Evolutionary conservation across 2,888 invertebrate species (phyloP).

Genomic region (Priocnemis perturbator): DNA sequence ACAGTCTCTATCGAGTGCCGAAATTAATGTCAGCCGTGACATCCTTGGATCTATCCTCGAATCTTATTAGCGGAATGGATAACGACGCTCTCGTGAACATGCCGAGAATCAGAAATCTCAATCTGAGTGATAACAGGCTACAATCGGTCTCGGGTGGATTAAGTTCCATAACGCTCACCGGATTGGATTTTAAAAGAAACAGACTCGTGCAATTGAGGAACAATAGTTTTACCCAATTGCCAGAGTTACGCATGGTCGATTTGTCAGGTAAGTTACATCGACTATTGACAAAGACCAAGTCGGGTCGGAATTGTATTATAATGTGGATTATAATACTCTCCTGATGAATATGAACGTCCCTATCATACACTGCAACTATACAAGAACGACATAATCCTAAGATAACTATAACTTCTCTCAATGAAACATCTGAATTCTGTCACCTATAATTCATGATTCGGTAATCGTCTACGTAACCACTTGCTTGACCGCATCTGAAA

Average conservation of each 20-base stretch:
- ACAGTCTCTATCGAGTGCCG: slow-evolving; percentile 58
- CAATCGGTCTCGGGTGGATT: slow-evolving; percentile 80
- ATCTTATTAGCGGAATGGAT: slow-evolving; percentile 54
- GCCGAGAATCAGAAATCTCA: slow-evolving; percentile 79
- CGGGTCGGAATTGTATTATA: too few relatives aligned
- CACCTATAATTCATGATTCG: too few relatives aligned
- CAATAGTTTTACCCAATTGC: slow-evolving; percentile 80
- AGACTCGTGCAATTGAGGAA: slow-evolving; percentile 81
- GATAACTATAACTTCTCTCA: too few relatives aligned
- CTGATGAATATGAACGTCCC: too few relatives aligned
- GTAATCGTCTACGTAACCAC: too few relatives aligned
- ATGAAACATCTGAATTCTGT: too few relatives aligned
- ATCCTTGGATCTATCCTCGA: slow-evolving; percentile 62
- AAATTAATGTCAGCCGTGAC: slow-evolving; percentile 48
- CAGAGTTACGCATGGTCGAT: slow-evolving; percentile 79
- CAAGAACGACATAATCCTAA: too few relatives aligned
- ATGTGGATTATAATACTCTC: too few relatives aligned
- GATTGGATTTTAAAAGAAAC: slow-evolving; percentile 79
- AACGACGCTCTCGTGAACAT: slow-evolving; percentile 66
- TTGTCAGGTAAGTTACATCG: slow-evolving; percentile 74
- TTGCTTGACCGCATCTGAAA: too few relatives aligned
- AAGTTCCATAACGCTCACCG: slow-evolving; percentile 79
- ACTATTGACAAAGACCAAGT: too few relatives aligned
- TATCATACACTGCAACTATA: too few relatives aligned
- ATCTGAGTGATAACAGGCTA: slow-evolving; percentile 82